These are phyloP conservation scores for Sander lucioperca DNA, from an alignment of 2,113 vertebrate species.

Conservation along the genomic window DNA sequence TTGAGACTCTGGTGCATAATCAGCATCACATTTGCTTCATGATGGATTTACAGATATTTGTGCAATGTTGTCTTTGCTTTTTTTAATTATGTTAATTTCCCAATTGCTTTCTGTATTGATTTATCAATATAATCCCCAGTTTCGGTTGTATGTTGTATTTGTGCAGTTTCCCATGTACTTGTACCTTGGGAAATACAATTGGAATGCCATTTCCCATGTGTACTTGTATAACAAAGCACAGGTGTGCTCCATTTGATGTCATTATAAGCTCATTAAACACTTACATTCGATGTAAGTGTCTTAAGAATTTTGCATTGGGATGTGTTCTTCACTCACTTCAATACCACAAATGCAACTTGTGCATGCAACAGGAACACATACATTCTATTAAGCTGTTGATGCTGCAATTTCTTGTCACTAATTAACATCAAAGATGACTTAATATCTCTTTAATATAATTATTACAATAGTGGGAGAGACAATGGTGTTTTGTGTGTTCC, in stretches of 20 bases:
- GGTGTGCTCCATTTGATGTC: background rate
- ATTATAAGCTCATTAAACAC: constrained; percentile 19
- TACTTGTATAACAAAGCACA: constrained; percentile 8
- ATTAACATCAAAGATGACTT: background rate
- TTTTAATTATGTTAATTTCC: background rate
- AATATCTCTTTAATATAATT: background rate
- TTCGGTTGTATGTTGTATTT: background rate
- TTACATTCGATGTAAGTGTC: background rate
- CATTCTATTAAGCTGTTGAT: background rate
- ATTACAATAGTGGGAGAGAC: background rate
- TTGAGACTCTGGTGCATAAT: background rate
- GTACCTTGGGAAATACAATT: background rate
- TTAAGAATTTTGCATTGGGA: background rate
- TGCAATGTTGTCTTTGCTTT: background rate
- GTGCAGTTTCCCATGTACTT: background rate
- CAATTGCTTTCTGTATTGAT: background rate
- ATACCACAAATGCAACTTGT: background rate
- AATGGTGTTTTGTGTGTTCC: constrained; percentile 10
- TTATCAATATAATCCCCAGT: background rate
- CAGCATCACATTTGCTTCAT: background rate
- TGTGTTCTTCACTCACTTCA: background rate
- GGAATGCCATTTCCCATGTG: constrained; percentile 6
- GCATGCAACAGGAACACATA: background rate
- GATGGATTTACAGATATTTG: background rate
- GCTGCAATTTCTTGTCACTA: background rate